Evolutionary conservation across 2,888 invertebrate species (phyloP).

Genomic region (Azorinus chamasolen): DNA sequence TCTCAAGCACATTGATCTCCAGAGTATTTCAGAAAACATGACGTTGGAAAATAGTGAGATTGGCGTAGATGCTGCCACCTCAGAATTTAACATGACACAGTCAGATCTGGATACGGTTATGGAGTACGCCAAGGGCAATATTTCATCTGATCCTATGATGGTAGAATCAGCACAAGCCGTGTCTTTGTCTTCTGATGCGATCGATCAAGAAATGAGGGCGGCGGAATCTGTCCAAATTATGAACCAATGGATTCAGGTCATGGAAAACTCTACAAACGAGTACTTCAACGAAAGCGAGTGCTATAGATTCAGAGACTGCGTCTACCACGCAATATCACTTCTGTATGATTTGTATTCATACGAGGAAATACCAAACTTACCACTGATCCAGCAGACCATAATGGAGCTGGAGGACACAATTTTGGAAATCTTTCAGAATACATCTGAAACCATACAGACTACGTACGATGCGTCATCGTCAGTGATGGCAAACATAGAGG

Average conservation of each 20-base stretch:
- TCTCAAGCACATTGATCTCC: not conserved
- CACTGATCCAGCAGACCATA: conserved; percentile 9
- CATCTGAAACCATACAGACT: conserved; percentile 12
- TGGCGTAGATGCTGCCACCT: conserved; percentile 8
- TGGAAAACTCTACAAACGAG: conserved; percentile 19
- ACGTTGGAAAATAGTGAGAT: conserved; percentile 24
- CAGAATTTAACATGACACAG: conserved; percentile 35
- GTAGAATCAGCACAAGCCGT: conserved; percentile 15
- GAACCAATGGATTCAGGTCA: conserved; percentile 18
- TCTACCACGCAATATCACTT: conserved; percentile 25
- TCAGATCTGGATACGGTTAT: conserved; percentile 13
- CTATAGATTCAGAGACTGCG: conserved; percentile 35
- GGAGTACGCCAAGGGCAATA: conserved; percentile 6
- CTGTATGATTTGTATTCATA: conserved; percentile 35
- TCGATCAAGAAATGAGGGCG: conserved; percentile 16
- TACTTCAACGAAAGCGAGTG: conserved; percentile 34
- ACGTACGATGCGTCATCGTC: not conserved
- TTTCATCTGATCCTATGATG: conserved; percentile 22
- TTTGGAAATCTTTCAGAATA: conserved; percentile 29
- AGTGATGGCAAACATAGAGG: not conserved
- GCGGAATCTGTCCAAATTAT: not conserved
- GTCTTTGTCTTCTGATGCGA: conserved; percentile 4
- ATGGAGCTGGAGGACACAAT: conserved; percentile 22
- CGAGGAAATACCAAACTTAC: conserved; percentile 31
- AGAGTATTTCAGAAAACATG: not conserved